Evolutionary conservation across 30 jellyfish, hydroid and myxozoan species (phyloP).

Genomic region (Sanderia malayensis): DNA sequence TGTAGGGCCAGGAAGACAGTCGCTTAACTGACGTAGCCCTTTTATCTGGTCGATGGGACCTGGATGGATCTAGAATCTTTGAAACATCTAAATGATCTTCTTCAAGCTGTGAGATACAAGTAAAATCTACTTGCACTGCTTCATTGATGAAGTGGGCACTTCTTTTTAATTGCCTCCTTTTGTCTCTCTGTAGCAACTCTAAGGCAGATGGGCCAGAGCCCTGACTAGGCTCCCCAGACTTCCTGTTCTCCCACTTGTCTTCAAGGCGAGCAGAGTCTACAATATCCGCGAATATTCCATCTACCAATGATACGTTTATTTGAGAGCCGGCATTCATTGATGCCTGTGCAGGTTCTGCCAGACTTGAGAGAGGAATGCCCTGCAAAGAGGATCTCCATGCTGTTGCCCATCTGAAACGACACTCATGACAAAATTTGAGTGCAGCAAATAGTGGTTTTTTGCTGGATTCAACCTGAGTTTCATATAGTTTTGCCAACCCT

Average conservation of each 20-base stretch:
- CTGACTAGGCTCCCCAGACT: conserved; percentile 13
- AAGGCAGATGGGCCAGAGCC: conserved; percentile 16
- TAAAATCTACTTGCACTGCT: background rate
- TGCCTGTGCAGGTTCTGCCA: conserved; percentile 45
- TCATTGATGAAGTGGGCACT: conserved; percentile 4
- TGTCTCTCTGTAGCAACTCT: conserved; percentile 3
- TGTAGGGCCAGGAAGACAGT: background rate
- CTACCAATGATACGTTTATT: conserved; percentile 24
- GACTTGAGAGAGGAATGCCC: conserved; percentile 36
- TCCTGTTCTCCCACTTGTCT: conserved; percentile 18
- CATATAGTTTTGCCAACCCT: background rate
- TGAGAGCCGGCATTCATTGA: conserved; percentile 35
- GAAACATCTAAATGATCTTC: background rate
- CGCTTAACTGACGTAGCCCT: conserved; percentile 1
- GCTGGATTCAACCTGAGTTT: conserved; percentile 19
- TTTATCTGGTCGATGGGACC: conserved; percentile 3
- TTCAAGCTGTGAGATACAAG: conserved; percentile 3
- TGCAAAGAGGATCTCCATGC: conserved; percentile 14
- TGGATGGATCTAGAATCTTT: background rate
- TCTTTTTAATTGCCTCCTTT: conserved; percentile 1
- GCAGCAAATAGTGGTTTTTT: conserved; percentile 25
- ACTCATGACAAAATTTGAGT: conserved; percentile 25
- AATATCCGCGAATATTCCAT: conserved; percentile 16
- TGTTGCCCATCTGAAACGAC: conserved; percentile 34
- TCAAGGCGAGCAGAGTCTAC: conserved; percentile 48